Evolutionary conservation across 2,888 invertebrate species (phyloP), one percentile per base, ranked within the genome.

Genomic region (Lutraria lutraria): DNA sequence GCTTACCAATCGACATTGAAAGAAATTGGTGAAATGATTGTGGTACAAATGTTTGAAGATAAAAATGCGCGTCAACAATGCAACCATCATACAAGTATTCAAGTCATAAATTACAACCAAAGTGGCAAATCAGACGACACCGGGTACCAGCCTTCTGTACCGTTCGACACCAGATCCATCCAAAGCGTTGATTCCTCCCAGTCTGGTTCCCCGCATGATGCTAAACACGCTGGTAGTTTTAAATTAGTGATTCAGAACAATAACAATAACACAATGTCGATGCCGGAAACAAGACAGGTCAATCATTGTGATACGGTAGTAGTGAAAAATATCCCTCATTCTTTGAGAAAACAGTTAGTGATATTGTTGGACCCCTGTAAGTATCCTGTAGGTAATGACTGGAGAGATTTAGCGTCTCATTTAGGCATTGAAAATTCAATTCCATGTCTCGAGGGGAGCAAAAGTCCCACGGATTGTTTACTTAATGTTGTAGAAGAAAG

Each of bases 1-100:
- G 86, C 93, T 0, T 93, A 90, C 56, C 94, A 94, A 85, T 85
- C 92, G 21, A 88, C 86, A 0, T 84, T 86, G 12, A 91, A 93
- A 83, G 91, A 91, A 79, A 89, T 92, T 15, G 92, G 93, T 0
- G 93, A 94, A 86, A 93, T 92, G 60, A 85, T 94, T 0, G 87
- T 93, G 16, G 91, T 93, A n/a, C 94, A 94, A 31, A 89, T 92
- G 19, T 88, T 87, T 52, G 94, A 93, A 81, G 91, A 90, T 63
- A 56, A 90, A 21, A 72, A 80, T 0, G 86, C 88, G 0, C 89
- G 86, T 12, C 21, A 60, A 68, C 34, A 29, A 25, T 87, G 89
- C 31, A 84, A 91, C 72, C 89, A 88, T 16, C 80, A 88, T n/a
- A 83, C 89, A 31, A 86, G 88, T 15, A 86, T 88, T 54, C 34